Conservation (phyloP, 2,797 vertebrate species). For the Leptoclinus maculatus region DNA sequence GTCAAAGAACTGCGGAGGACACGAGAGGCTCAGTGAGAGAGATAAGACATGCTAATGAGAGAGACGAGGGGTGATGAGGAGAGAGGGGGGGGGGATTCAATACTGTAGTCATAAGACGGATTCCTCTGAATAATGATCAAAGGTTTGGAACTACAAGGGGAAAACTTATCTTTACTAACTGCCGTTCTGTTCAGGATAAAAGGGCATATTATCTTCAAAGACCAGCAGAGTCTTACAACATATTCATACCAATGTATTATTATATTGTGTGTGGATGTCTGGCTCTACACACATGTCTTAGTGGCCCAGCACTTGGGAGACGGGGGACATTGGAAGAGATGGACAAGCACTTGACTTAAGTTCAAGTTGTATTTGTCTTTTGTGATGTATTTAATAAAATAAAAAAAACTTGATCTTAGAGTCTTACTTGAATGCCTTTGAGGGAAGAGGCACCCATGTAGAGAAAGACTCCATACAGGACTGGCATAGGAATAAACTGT, state of each 20-base stretch:
- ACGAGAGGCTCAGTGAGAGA: conserved; percentile 14
- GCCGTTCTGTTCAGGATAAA: conserved; percentile 18
- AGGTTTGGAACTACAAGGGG: conserved; percentile 31
- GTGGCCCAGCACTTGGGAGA: neutral
- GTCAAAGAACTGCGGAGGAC: conserved; percentile 90
- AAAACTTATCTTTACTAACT: conserved; percentile 31
- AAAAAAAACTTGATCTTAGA: neutral
- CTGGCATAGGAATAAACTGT: conserved; percentile 98
- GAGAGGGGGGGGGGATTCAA: neutral
- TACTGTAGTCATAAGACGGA: conserved; percentile 27
- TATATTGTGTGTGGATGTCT: neutral
- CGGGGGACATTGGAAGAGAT: neutral
- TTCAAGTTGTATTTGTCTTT: neutral
- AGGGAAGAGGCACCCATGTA: conserved; percentile 97
- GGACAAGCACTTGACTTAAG: neutral
- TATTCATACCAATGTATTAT: neutral
- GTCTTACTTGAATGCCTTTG: conserved; percentile 95
- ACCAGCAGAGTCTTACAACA: conserved; percentile 77
- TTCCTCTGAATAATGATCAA: conserved; percentile 38
- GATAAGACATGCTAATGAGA: neutral
- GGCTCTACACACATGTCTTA: neutral
- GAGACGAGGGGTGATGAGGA: neutral
- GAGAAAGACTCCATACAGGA: conserved; percentile 96
- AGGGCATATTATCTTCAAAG: conserved; percentile 44
- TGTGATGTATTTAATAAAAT: neutral